Evolutionary conservation across 2,113 vertebrate genomes (phyloP), one percentile per base, ranked within the genome.

Genomic region (Melanotaenia duboulayi): DNA sequence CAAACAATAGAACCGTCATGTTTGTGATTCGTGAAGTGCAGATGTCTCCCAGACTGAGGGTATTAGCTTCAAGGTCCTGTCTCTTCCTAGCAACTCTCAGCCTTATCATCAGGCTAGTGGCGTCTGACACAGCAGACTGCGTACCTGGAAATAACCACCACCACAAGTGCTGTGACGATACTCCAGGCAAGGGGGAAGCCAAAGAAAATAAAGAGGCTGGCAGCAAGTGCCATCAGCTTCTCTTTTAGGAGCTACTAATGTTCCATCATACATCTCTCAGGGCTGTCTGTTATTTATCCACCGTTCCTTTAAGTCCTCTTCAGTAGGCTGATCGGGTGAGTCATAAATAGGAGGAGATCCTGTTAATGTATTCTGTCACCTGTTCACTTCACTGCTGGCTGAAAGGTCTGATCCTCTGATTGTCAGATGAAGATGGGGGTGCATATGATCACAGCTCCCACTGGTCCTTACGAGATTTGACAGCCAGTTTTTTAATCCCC

Each of bases 31-130:
- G 69, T 50, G 23, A 20, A 28, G 7, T 3, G 17, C 7, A 42
- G 20, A 24, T 10, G 52, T 69, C 44, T 55, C 48, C 23, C 70
- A 88, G 78, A 78, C 76, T 63, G 66, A 8, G 48, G 28, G 66
- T 61, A 66, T 87, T 89, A 83, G 85, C 84, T 77, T 83, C 44
- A 78, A 81, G 83, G 87, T 46, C 20, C 65, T 49, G 81, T 81
- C 81, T 85, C 77, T 68, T 69, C 40, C 80, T 74, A 83, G 81
- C 60, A 78, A 25, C 71, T 78, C 71, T 73, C 59, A 0, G 65
- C 32, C 76, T 89, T 88, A 90, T 88, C 84, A 80, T 74, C 75
- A 70, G 82, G 79, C 81, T 82, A 12, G 59, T 87, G 86, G 71
- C 86, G 83, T 91, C 80, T 40, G 64, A 76, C 3, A 20, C 64